Evolutionary conservation across 2,888 invertebrate genomes (phyloP).

Genomic region (Malthinus seriepunctatus): DNA sequence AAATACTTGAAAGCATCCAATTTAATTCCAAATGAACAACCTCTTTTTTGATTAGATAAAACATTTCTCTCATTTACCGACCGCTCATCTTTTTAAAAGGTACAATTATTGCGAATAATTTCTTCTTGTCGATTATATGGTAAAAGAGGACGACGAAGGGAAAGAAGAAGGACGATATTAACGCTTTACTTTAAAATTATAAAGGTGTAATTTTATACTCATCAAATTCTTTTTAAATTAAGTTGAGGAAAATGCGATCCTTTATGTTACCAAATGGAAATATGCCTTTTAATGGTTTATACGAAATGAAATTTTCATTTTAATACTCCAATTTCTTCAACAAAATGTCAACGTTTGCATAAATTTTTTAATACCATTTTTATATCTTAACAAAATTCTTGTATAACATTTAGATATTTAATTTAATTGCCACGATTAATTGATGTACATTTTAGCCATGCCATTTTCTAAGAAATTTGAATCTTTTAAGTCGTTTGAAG

Average conservation of each 20-base stretch:
- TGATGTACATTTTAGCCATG: no score
- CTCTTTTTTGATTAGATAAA: conserved; percentile 30
- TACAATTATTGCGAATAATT: conserved; percentile 27
- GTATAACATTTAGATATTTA: no score
- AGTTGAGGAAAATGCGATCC: conserved; percentile 17
- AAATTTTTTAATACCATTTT: no score
- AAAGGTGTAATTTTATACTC: conserved; percentile 26
- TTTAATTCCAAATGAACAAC: conserved; percentile 37
- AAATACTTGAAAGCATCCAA: conserved; percentile 37
- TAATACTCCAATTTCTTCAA: conserved; percentile 12
- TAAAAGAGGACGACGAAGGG: background rate
- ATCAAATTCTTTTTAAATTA: conserved; percentile 17
- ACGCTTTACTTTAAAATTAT: conserved; percentile 20
- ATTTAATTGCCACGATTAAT: no score
- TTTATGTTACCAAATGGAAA: conserved; percentile 25
- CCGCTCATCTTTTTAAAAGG: conserved; percentile 17
- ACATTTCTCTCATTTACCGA: conserved; percentile 23
- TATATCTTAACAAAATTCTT: no score
- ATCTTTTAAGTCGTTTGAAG: no score
- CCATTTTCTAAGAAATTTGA: no score
- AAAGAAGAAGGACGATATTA: conserved; percentile 9
- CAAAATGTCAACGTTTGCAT: background rate
- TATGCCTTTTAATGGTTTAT: conserved; percentile 21
- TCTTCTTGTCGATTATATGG: conserved; percentile 26
- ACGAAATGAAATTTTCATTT: conserved; percentile 17